These are phyloP conservation scores for Todiramphus saurophagus DNA, from an alignment of 2,113 vertebrate genomes.

Conservation along the genomic window DNA sequence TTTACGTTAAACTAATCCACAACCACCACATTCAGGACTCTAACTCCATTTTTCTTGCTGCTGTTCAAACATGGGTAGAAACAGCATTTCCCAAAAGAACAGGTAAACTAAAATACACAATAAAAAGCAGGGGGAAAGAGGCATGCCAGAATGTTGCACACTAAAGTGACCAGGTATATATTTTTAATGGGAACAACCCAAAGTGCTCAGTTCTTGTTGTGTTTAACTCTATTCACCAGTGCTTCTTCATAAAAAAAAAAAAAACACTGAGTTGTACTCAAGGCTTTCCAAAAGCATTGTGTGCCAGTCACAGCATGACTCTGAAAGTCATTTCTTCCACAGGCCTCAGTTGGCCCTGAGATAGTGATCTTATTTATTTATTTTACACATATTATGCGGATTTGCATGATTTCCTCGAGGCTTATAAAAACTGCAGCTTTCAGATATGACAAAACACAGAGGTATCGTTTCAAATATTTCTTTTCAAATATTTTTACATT, in stretches of 20 bases:
- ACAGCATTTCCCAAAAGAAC: background rate
- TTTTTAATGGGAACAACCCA: background rate
- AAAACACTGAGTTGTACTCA: background rate
- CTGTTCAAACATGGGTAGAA: background rate
- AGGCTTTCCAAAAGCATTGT: background rate
- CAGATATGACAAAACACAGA: background rate
- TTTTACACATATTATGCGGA: background rate
- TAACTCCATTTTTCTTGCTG: background rate
- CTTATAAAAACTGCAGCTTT: background rate
- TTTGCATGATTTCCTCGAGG: background rate
- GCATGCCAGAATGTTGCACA: background rate
- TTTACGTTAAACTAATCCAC: background rate
- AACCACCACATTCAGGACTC: background rate
- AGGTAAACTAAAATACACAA: background rate
- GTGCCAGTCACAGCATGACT: background rate
- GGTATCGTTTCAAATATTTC: background rate
- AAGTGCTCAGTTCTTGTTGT: background rate
- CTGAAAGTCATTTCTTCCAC: background rate
- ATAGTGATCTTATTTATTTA: background rate
- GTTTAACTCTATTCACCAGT: background rate
- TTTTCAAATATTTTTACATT: background rate
- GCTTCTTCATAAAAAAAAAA: background rate
- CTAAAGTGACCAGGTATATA: background rate
- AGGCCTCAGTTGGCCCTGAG: background rate
- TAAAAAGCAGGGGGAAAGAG: background rate